phyloP scores from a whole-genome alignment of 2,888 invertebrate genomes.

The Paralinhomoeus sp. region DNA sequence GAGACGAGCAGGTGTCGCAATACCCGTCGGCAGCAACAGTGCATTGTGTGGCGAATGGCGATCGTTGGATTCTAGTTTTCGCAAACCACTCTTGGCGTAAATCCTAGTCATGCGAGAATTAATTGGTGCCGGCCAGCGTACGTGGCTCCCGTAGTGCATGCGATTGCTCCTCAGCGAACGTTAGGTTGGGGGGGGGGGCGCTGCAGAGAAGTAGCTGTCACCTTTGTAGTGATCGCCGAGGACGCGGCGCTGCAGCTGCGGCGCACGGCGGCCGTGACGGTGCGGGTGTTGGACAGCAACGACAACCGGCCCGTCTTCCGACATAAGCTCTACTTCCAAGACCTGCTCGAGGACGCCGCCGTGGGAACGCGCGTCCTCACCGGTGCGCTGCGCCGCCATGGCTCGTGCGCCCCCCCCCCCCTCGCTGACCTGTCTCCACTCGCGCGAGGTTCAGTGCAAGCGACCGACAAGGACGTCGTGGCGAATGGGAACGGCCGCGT shows the following conservation, averaged over 20 bases:
- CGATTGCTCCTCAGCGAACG: too few species aligned
- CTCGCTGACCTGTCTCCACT: too few species aligned
- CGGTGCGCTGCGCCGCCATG: constrained; percentile 27
- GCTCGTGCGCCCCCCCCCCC: background rate
- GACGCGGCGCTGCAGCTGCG: constrained; percentile 76
- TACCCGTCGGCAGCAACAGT: too few species aligned
- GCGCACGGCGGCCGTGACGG: constrained; percentile 27
- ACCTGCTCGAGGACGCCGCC: constrained; percentile 78
- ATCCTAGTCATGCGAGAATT: too few species aligned
- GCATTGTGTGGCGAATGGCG: too few species aligned
- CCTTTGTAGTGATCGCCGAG: constrained; percentile 50
- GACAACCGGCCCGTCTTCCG: constrained; percentile 24
- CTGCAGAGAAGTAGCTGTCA: background rate
- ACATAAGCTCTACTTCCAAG: constrained; percentile 80
- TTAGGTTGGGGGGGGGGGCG: background rate
- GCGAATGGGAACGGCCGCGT: constrained; percentile 63
- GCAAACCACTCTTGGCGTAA: background rate
- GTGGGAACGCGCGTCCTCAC: constrained; percentile 72
- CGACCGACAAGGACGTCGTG: constrained; percentile 47
- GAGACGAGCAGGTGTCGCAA: too few species aligned
- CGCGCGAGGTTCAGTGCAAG: constrained; percentile 8
- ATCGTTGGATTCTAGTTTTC: too few species aligned
- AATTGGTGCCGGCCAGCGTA: too few species aligned
- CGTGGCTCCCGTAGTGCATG: too few species aligned
- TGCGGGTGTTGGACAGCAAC: constrained; percentile 33